Evolutionary conservation across 2,888 invertebrate genomes (phyloP), one percentile per base, ranked within the genome.

Genomic region (Anoplius nigerrimus): DNA sequence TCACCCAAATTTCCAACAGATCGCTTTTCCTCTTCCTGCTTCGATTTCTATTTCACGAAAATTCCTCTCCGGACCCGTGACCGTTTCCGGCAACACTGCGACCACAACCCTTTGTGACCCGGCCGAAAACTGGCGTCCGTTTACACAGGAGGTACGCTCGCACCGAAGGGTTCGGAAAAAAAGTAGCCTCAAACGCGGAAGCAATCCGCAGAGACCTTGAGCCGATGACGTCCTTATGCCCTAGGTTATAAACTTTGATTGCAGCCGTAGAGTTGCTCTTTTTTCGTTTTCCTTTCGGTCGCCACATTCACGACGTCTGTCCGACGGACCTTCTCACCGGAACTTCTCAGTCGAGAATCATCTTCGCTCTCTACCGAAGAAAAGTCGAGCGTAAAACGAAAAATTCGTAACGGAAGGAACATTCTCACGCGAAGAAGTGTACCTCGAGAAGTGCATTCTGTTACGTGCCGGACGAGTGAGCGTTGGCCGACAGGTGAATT

Each of bases 81-180:
- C 69, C 67, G 67, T 82, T 84, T 84, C 80, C 82, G 83, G 78
- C 83, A 85, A 84, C 81, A 81, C 55, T 69, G 55, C 67, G 76
- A 83, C 86, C 87, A 70, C 87, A 85, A 79, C 66, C 77, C 82
- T 81, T 84, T 72, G 76, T 78, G 60, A 21, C 27, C 64, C 59
- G 53, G 53, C 15, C 48, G 42, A 24, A n/a, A 52, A 62, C 6
- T 52, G 54, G 6, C 24, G 8, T 21, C 61, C 53, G 45, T 42
- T 52, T 43, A 58, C 42, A 56, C 24, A 43, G 42, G 45, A 13
- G 60, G 60, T 56, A 42, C 16, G 13, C 15, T 42, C 13, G 51
- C 16, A 2, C 48, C 8, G 22, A 43, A 18, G 45, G 43, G 43
- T 54, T 13, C 15, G 60, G n/a, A 60, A 51, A 56, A 65, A 24